Percentiles rank a stretch among this genome's conserved stretches.
phyloP scores from a whole-genome alignment of 1,140 invertebrate species.

The Heliconius melpomene region DNA sequence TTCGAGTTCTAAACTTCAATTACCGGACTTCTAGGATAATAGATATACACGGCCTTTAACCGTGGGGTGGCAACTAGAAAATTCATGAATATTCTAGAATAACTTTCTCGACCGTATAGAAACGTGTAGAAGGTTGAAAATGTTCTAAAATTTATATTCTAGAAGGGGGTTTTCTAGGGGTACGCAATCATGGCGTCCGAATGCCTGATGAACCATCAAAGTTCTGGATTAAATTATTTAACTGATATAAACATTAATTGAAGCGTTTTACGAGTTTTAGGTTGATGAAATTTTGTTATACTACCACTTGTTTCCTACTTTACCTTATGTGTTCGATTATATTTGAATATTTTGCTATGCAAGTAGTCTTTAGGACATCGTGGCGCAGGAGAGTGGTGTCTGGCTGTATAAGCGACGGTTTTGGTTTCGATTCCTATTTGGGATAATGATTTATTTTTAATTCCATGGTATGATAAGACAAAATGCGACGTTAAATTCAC shows the following conservation, averaged over 20 bases:
- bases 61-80: constrained; percentile 7
- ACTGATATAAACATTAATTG: constrained; percentile 49
- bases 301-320: neutral
- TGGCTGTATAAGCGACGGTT: too few species aligned
- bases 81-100: constrained; percentile 16
- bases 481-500: too few species aligned
- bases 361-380: too few species aligned
- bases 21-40: constrained; percentile 25
- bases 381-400: too few species aligned
- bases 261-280: constrained; percentile 30
- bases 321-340: neutral
- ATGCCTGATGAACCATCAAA: constrained; percentile 48
- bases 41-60: constrained; percentile 5
- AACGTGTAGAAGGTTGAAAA: constrained; percentile 9
- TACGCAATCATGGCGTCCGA: constrained; percentile 55
- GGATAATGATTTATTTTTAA: too few species aligned
- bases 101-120: constrained; percentile 1
- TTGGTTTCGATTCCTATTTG: too few species aligned
- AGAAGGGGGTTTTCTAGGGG: constrained; percentile 25
- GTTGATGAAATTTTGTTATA: constrained; percentile 16
- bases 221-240: constrained; percentile 64
- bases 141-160: constrained; percentile 16
- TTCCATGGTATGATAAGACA: too few species aligned
- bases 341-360: too few species aligned
- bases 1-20: neutral